Conservation (phyloP, 2,888 invertebrate genomes). For the Hypsopygia costalis region DNA sequence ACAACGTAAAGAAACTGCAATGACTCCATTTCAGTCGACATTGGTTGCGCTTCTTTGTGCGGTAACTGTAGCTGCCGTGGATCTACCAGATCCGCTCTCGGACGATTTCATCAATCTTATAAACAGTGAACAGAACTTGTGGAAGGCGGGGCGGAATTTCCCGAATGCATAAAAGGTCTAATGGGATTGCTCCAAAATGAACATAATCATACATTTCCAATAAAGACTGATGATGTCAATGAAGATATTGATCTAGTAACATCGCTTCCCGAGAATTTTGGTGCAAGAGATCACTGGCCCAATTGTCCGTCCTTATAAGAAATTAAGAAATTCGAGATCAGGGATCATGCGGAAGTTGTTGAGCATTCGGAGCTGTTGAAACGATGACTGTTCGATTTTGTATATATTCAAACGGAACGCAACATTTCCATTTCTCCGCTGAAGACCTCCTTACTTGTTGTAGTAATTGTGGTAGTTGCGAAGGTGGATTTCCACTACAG, state of each 20-base stretch:
- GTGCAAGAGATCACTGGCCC: conserved; percentile 87
- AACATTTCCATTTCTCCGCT: conserved; percentile 74
- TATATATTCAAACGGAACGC: conserved; percentile 83
- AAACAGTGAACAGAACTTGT: conserved; percentile 78
- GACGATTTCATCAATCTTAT: conserved; percentile 83
- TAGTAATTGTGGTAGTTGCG: conserved; percentile 83
- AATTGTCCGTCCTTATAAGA: conserved; percentile 87
- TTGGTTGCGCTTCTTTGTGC: no score
- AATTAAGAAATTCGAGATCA: conserved; percentile 89
- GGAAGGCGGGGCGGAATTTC: conserved; percentile 90
- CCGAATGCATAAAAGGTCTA: conserved; percentile 79
- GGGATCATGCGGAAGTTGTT: conserved; percentile 91
- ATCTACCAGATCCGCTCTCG: conserved; percentile 1
- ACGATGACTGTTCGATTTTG: conserved; percentile 91
- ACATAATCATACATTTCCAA: conserved; percentile 53
- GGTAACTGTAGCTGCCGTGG: not conserved
- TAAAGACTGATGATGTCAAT: not conserved
- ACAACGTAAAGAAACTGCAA: no score
- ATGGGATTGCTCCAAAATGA: conserved; percentile 84
- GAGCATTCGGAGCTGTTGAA: conserved; percentile 91
- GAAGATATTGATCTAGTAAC: conserved; percentile 12
- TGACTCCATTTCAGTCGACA: no score
- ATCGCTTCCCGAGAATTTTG: conserved; percentile 86
- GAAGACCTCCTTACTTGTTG: conserved; percentile 86
- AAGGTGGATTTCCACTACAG: no score